phyloP scores from a whole-genome alignment of 2,888 invertebrate species.

The Elysia crispata region DNA sequence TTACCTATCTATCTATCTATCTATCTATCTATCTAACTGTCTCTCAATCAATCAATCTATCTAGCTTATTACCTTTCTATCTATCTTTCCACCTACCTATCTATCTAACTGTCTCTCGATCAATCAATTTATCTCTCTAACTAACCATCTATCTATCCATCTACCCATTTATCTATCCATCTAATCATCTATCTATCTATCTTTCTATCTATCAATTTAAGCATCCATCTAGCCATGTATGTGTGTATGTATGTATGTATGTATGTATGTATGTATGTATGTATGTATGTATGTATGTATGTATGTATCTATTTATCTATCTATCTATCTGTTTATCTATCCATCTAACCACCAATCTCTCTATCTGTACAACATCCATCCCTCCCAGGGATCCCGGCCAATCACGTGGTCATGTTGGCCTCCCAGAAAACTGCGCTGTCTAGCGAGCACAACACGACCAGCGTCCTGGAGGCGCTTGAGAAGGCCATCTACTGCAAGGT shows the following conservation, averaged over 20 bases:
- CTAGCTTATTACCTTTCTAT: neutral
- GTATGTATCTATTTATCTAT: neutral
- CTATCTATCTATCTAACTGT: conserved; percentile 6
- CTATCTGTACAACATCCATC: neutral
- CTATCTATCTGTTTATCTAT: too few species aligned
- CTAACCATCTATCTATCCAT: neutral
- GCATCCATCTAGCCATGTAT: neutral
- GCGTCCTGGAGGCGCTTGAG: conserved; percentile 47
- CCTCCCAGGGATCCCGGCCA: conserved; percentile 9
- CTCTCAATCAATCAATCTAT: neutral
- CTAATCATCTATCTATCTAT: neutral
- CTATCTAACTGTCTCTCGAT: too few species aligned
- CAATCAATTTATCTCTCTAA: too few species aligned
- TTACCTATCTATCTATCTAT: neutral
- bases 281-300: neutral
- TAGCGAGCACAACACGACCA: conserved; percentile 20
- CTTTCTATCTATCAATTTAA: too few species aligned
- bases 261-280: neutral
- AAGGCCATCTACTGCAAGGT: conserved; percentile 50
- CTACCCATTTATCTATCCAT: neutral
- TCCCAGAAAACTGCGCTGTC: neutral
- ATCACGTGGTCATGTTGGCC: conserved; percentile 14
- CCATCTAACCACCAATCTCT: too few species aligned
- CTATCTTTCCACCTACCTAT: neutral
- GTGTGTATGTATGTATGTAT: neutral